Percentiles rank a stretch among this genome's conserved stretches.
These are phyloP conservation scores for Cyprinella venusta DNA, from an alignment of 2,797 vertebrate genomes.

Conservation along the genomic window DNA sequence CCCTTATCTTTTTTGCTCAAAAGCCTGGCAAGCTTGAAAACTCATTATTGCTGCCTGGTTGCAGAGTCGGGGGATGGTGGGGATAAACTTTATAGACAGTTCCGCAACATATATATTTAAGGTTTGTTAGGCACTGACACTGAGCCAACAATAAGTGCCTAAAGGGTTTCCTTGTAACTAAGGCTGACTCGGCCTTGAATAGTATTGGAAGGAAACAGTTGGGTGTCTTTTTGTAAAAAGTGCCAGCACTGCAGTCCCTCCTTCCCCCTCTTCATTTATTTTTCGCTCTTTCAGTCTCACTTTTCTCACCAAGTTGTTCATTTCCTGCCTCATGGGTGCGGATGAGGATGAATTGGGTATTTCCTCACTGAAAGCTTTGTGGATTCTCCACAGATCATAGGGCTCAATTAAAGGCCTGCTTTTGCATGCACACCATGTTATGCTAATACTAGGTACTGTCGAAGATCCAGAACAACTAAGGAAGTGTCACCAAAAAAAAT, in stretches of 20 bases:
- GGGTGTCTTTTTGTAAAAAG: constrained; percentile 37
- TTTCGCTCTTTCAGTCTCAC: constrained; percentile 22
- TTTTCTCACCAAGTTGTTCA: constrained; percentile 22
- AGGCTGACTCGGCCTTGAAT: constrained; percentile 37
- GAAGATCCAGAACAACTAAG: background rate
- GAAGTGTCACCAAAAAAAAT: constrained; percentile 11
- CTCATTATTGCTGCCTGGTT: constrained; percentile 52
- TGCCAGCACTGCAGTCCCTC: constrained; percentile 33
- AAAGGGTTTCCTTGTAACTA: constrained; percentile 40
- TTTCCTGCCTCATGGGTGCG: constrained; percentile 17
- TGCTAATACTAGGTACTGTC: constrained; percentile 16
- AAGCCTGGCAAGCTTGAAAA: constrained; percentile 53
- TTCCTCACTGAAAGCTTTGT: constrained; percentile 12
- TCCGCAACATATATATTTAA: constrained; percentile 49
- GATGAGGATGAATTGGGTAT: constrained; percentile 21
- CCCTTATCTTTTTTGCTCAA: constrained; percentile 54
- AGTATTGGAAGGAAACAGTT: constrained; percentile 18
- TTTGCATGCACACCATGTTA: constrained; percentile 23
- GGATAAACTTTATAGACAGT: constrained; percentile 49
- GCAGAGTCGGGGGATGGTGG: constrained; percentile 9
- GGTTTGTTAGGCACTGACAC: constrained; percentile 32
- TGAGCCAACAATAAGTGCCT: constrained; percentile 42
- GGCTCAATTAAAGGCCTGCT: constrained; percentile 15
- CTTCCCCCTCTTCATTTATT: background rate
- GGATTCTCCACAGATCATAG: constrained; percentile 38